Conservation (phyloP, 2,888 invertebrate genomes). For the Erebia aethiops region DNA sequence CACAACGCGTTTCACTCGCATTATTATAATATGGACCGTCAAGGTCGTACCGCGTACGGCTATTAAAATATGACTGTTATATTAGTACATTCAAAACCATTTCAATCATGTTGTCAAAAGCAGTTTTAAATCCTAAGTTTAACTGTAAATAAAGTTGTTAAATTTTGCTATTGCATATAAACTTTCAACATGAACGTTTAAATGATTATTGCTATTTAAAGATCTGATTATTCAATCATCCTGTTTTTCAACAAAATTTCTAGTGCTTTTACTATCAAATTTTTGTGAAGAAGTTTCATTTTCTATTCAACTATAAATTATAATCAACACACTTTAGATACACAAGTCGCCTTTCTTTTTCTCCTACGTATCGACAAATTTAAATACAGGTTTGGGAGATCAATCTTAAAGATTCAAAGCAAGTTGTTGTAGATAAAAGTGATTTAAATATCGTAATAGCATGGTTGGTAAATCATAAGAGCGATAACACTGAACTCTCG, state of each 20-base stretch:
- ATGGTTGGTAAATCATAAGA: background rate
- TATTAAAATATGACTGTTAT: background rate
- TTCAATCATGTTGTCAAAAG: background rate
- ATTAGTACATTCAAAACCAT: background rate
- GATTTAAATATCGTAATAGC: conserved; percentile 3
- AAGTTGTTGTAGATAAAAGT: background rate
- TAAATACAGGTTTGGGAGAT: background rate
- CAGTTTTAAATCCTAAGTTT: background rate
- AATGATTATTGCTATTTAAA: no score
- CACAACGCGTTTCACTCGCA: background rate
- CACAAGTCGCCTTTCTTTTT: background rate
- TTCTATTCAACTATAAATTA: background rate
- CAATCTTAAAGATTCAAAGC: background rate
- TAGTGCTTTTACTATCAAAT: background rate
- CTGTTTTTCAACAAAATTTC: background rate
- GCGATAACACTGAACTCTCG: background rate
- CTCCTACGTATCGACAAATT: background rate
- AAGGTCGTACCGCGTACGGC: background rate
- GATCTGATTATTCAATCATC: background rate
- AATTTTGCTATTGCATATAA: no score
- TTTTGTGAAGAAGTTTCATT: background rate
- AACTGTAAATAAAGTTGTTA: no score
- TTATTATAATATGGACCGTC: background rate
- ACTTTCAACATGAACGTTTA: no score
- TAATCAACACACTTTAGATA: background rate